Conservation (phyloP, 2,888 invertebrate genomes). For the Eupithecia exiguata region DNA sequence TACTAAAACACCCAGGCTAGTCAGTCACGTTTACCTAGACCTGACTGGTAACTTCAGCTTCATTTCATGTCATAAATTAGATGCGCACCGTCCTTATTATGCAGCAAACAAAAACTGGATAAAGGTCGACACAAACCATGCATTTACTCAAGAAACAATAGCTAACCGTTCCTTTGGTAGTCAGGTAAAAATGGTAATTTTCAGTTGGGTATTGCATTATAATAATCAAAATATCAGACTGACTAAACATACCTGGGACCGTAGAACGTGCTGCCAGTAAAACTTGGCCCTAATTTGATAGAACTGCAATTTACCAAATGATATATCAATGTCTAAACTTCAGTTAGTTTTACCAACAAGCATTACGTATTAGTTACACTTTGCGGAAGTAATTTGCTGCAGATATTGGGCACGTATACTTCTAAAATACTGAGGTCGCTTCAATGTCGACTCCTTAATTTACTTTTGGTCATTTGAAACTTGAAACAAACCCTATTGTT, state of each 20-base stretch:
- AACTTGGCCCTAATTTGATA: slow-evolving; percentile 24
- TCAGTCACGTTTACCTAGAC: slow-evolving; percentile 34
- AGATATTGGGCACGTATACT: slow-evolving; percentile 74
- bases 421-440: slow-evolving; percentile 61
- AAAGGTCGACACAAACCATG: neutral
- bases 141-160: neutral
- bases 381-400: slow-evolving; percentile 76
- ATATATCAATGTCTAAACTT: slow-evolving; percentile 26
- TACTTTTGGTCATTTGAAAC: slow-evolving; percentile 58
- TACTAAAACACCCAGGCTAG: slow-evolving; percentile 35
- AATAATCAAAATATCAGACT: neutral
- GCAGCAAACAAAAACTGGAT: neutral
- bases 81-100: neutral
- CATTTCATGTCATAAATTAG: slow-evolving; percentile 35
- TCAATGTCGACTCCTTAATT: slow-evolving; percentile 67
- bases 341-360: slow-evolving; percentile 31
- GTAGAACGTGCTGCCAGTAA: slow-evolving; percentile 12
- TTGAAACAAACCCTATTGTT: slow-evolving; percentile 60
- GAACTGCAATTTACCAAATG: slow-evolving; percentile 14
- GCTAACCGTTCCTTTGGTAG: neutral
- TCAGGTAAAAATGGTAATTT: slow-evolving; percentile 8
- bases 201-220: neutral
- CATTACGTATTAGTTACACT: slow-evolving; percentile 56
- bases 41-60: slow-evolving; percentile 28
- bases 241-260: slow-evolving; percentile 1